Evolutionary conservation across 2,797 vertebrate genomes (phyloP), one percentile per base, ranked within the genome.

Genomic region (Danio albolineatus): DNA sequence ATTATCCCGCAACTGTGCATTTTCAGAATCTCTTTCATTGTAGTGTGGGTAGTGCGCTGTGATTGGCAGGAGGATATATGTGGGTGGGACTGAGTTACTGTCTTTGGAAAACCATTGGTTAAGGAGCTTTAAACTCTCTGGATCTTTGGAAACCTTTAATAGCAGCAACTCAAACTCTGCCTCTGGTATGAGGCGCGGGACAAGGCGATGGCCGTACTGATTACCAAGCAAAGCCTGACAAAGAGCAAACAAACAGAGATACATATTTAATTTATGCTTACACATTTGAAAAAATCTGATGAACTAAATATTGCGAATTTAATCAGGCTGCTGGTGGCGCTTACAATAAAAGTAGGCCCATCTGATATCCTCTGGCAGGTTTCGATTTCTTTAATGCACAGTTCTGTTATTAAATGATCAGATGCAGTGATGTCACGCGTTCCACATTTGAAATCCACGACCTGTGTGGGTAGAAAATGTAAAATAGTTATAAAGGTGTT

Each of bases 11-110:
- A 87, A 86, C 2, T 75, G 75, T 21, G 41, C 28, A 6, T 67
- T 83, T 70, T 92, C 91, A 14, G 91, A 79, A 46, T 82, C 85
- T 7, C 83, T 84, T 80, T 93, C 89, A 5, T 76, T 36, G 79
- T 92, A 93, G 85, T 92, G 83, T 70, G 91, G 81, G 60, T 92
- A 90, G 64, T 90, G 89, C 54, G 88, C 84, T 4, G 87, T 91
- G 87, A 95, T 92, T 78, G 89, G 92, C 87, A 93, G 96, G 13
- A 96, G 93, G 65, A 94, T 49, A 6, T 94, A 95, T 54, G 82
- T 73, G 0, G 94, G 90, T 0, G 96, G 96, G 46, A 94, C 38
- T 0, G 89, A 66, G 0, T 97, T 97, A 80, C 84, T 81, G 12
- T 96, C 96, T 62, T 88, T 91, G 78, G 73, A 21, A 87, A 93